These are phyloP conservation scores for Drosophila austrosaltans DNA, from an alignment of 2,888 invertebrate genomes.

Conservation along the genomic window DNA sequence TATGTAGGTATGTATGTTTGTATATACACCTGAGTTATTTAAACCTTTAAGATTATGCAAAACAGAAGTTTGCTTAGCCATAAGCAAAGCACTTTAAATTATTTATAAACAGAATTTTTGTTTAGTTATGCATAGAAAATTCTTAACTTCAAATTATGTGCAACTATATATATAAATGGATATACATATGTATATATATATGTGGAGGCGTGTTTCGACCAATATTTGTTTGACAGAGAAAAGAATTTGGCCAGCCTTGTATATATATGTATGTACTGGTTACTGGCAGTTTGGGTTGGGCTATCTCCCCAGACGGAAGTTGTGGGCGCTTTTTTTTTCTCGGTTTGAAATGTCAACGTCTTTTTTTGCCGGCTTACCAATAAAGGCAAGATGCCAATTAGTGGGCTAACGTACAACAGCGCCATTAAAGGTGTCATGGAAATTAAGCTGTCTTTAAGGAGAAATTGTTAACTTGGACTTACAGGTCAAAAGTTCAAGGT, in stretches of 20 bases:
- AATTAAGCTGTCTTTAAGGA: slow-evolving; percentile 37
- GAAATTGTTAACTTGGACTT: background rate
- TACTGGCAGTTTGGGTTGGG: slow-evolving; percentile 59
- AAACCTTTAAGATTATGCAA: slow-evolving; percentile 53
- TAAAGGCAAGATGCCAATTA: slow-evolving; percentile 68
- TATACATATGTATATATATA: background rate
- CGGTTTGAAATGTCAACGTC: slow-evolving; percentile 64
- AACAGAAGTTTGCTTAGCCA: slow-evolving; percentile 32
- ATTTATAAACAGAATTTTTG: slow-evolving; percentile 31
- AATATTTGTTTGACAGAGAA: slow-evolving; percentile 42
- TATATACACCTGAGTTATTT: slow-evolving; percentile 58
- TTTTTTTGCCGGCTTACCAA: slow-evolving; percentile 50
- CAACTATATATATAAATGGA: background rate
- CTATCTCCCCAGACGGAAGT: slow-evolving; percentile 58
- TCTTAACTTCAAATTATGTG: slow-evolving; percentile 5
- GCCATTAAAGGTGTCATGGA: slow-evolving; percentile 28
- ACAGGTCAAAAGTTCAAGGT: slow-evolving; percentile 6
- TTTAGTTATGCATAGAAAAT: slow-evolving; percentile 34
- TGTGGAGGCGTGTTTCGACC: slow-evolving; percentile 31
- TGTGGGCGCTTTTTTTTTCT: slow-evolving; percentile 57
- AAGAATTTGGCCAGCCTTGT: slow-evolving; percentile 43
- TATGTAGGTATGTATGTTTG: slow-evolving; percentile 10
- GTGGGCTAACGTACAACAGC: slow-evolving; percentile 29
- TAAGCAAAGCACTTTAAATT: slow-evolving; percentile 32
- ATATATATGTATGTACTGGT: background rate